phyloP scores from a whole-genome alignment of 1,140 invertebrate species.

The Phortica variegata region DNA sequence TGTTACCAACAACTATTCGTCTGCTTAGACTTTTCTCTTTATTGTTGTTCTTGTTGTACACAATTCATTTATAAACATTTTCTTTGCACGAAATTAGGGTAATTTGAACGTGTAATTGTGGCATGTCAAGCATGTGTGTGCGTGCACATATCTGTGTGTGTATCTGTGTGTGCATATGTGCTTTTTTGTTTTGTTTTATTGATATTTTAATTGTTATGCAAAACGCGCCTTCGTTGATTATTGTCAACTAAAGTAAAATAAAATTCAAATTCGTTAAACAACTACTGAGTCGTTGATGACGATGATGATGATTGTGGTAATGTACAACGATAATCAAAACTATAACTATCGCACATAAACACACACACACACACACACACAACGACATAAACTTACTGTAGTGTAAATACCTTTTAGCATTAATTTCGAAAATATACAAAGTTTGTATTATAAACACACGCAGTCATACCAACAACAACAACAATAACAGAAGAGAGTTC shows the following conservation, averaged over 20 bases:
- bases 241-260: conserved; percentile 55
- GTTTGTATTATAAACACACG: conserved; percentile 5
- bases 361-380: neutral
- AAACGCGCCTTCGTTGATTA: conserved; percentile 39
- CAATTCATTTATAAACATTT: conserved; percentile 46
- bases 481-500: conserved; percentile 5
- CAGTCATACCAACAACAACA: neutral
- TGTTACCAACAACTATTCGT: conserved; percentile 8
- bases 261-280: conserved; percentile 34
- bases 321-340: neutral
- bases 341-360: neutral
- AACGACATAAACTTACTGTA: too few species aligned
- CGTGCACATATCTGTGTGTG: conserved; percentile 28
- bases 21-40: neutral
- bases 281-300: conserved; percentile 9
- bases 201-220: conserved; percentile 40
- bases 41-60: conserved; percentile 29
- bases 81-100: conserved; percentile 49
- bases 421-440: too few species aligned
- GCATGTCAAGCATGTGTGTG: conserved; percentile 17
- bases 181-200: conserved; percentile 19
- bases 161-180: conserved; percentile 24
- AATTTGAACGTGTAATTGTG: conserved; percentile 50
- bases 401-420: too few species aligned
- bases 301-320: neutral